Conservation (phyloP, 2,888 invertebrate genomes). For the Hyles lineata region DNA sequence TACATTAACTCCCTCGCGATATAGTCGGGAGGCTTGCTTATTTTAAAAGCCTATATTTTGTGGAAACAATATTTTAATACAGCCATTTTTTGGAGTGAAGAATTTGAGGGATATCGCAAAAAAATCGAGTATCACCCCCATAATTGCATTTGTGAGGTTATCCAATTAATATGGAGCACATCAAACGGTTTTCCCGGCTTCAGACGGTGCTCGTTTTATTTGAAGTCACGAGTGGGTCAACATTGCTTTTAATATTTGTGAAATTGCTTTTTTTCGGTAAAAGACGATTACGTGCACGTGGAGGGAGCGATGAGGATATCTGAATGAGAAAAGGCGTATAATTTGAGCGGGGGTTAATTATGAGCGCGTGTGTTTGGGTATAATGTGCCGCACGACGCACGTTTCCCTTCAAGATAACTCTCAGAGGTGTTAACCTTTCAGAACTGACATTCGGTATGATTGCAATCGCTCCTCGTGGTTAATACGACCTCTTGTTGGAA, state of each 20-base stretch:
- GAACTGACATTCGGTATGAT: conserved; percentile 44
- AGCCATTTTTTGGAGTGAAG: conserved; percentile 1
- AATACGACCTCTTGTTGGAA: neutral
- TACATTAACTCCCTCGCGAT: conserved; percentile 38
- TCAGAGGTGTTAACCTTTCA: conserved; percentile 45
- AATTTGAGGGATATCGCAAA: neutral
- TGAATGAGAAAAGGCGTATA: conserved; percentile 38
- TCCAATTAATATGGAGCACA: conserved; percentile 25
- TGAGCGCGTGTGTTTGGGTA: conserved; percentile 45
- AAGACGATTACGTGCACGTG: conserved; percentile 5
- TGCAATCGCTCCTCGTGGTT: conserved; percentile 21
- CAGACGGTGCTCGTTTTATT: conserved; percentile 22
- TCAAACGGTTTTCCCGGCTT: conserved; percentile 24
- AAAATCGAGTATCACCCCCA: conserved; percentile 5
- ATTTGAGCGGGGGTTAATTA: conserved; percentile 45
- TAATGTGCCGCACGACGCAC: conserved; percentile 45
- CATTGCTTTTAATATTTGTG: conserved; percentile 28
- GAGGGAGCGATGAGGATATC: conserved; percentile 29
- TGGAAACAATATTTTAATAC: neutral
- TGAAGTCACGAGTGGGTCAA: conserved; percentile 18
- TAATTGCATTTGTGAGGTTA: conserved; percentile 23
- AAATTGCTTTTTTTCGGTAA: conserved; percentile 27
- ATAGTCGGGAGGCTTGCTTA: neutral
- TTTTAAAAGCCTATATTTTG: neutral
- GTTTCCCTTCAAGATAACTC: conserved; percentile 40